phyloP scores from a whole-genome alignment of 2,113 vertebrate genomes.

The Brachypodius melanocephalos region DNA sequence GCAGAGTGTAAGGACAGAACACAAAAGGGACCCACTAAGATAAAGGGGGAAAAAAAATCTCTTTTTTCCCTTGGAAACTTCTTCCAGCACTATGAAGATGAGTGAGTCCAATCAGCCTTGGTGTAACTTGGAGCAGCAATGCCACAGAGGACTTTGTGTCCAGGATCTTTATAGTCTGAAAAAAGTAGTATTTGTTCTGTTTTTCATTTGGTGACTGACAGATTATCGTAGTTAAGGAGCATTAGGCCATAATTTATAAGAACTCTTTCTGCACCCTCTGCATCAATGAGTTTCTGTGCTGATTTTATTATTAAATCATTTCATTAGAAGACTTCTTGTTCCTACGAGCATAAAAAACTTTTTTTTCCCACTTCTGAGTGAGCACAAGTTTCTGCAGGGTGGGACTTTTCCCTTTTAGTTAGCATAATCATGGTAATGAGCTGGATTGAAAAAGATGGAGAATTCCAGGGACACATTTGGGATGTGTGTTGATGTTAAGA shows the following conservation, averaged over 20 bases:
- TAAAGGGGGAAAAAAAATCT: background rate
- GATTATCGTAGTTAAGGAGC: background rate
- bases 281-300: background rate
- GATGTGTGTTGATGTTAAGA: background rate
- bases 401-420: background rate
- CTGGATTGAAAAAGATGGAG: background rate
- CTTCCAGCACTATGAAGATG: background rate
- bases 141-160: background rate
- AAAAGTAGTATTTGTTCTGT: background rate
- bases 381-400: background rate
- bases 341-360: background rate
- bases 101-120: background rate
- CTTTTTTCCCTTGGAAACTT: background rate
- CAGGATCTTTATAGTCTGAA: background rate
- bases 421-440: background rate
- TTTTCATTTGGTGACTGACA: background rate
- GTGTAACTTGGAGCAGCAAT: background rate
- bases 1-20: background rate
- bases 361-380: background rate
- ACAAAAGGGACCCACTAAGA: background rate
- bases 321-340: background rate
- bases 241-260: background rate
- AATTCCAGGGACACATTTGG: conserved; percentile 1
- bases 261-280: background rate
- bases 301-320: conserved; percentile 12